These are phyloP conservation scores for Macrophya alboannulata DNA, from an alignment of 2,888 invertebrate species.

Conservation along the genomic window DNA sequence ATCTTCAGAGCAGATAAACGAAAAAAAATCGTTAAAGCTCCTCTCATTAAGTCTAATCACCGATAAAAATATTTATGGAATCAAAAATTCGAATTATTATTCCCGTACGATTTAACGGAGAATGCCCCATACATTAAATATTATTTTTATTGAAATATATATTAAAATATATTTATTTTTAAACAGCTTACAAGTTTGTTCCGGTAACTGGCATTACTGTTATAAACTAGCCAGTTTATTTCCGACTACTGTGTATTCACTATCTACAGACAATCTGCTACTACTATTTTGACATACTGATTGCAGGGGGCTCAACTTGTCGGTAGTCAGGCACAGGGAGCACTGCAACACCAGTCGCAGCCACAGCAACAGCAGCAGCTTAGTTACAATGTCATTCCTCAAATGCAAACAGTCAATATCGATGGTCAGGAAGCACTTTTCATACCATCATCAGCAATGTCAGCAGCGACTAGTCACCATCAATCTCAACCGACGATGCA, in stretches of 20 bases:
- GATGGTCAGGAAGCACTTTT: conserved; percentile 97
- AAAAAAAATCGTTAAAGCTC: too few species aligned
- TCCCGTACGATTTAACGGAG: too few species aligned
- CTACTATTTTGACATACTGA: neutral
- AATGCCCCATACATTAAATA: too few species aligned
- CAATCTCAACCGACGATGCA: conserved; percentile 78
- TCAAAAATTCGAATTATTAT: too few species aligned
- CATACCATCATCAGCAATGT: conserved; percentile 90
- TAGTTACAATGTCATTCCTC: conserved; percentile 84
- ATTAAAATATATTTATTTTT: too few species aligned
- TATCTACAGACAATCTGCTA: neutral
- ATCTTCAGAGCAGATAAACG: too few species aligned
- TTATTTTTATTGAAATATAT: too few species aligned
- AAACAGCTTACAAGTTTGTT: too few species aligned
- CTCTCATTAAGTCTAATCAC: too few species aligned
- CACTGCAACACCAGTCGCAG: conserved; percentile 79
- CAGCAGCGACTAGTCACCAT: conserved; percentile 79
- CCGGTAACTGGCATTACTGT: too few species aligned
- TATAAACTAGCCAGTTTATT: too few species aligned
- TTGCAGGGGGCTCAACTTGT: conserved; percentile 76
- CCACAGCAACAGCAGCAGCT: conserved; percentile 82
- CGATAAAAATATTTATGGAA: too few species aligned
- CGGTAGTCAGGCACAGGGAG: conserved; percentile 72
- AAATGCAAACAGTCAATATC: conserved; percentile 95
- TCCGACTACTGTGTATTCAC: neutral